Evolutionary conservation across 2,888 invertebrate species (phyloP).

Genomic region (Brachypterus glaber): DNA sequence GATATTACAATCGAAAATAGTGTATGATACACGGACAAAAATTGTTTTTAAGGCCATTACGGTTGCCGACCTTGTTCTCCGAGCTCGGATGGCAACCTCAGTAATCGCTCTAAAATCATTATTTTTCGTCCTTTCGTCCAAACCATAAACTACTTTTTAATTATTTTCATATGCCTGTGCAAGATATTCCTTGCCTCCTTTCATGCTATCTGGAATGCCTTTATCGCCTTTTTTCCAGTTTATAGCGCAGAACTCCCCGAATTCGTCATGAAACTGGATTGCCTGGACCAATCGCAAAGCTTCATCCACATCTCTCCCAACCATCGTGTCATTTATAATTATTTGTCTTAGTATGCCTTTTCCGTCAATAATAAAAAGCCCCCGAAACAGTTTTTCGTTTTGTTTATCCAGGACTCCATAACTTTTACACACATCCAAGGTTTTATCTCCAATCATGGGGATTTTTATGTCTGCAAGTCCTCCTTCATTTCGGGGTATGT

Average conservation of each 20-base stretch:
- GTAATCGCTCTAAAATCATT: constrained; percentile 15
- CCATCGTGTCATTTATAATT: not conserved
- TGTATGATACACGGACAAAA: too few relatives aligned
- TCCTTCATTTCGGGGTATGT: constrained; percentile 32
- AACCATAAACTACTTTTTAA: too few relatives aligned
- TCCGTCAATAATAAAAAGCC: not conserved
- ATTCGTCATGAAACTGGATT: not conserved
- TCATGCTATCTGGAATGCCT: too few relatives aligned
- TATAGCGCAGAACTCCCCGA: not conserved
- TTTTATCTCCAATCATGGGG: not conserved
- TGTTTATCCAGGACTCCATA: not conserved
- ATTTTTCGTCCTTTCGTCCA: constrained; percentile 17
- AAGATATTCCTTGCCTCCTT: too few relatives aligned
- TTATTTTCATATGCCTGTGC: too few relatives aligned
- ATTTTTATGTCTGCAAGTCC: not conserved
- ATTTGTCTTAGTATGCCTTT: constrained; percentile 44
- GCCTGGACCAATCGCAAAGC: not conserved
- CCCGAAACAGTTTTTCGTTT: not conserved
- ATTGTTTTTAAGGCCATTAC: too few relatives aligned
- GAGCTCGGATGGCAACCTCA: too few relatives aligned
- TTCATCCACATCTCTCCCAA: not conserved
- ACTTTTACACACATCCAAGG: not conserved
- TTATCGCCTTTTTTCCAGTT: too few relatives aligned
- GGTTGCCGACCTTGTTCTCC: too few relatives aligned
- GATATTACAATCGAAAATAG: constrained; percentile 14